A percentile compares a stretch with the other conserved stretches of the same genome.
phyloP scores from a whole-genome alignment of 2,888 invertebrate species.

The Bombyx huttoni region DNA sequence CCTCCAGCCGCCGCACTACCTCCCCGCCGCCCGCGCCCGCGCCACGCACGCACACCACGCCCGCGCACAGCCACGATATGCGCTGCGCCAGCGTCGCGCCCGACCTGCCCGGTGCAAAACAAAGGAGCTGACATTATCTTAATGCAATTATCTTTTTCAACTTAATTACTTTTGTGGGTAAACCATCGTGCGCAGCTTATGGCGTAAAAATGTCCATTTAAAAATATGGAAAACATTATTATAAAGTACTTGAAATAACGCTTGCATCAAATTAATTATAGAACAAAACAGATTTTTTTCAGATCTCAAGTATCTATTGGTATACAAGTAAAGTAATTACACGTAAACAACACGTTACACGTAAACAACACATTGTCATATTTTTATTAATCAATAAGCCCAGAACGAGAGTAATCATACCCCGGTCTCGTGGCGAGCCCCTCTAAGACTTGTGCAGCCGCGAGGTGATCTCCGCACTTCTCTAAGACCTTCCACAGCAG shows the following conservation, averaged over 20 bases:
- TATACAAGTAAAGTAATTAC: too few species aligned
- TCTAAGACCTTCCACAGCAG: conserved; percentile 97
- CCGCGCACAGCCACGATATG: conserved; percentile 91
- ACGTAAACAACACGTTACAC: too few species aligned
- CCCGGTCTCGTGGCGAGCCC: conserved; percentile 84
- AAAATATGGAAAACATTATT: too few species aligned
- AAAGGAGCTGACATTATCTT: not conserved
- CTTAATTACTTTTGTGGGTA: too few species aligned
- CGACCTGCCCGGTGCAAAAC: conserved; percentile 60
- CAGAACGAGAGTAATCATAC: conserved; percentile 32
- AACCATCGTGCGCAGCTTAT: too few species aligned
- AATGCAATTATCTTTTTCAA: too few species aligned
- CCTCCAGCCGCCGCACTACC: conserved; percentile 89
- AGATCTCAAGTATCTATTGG: too few species aligned
- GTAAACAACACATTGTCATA: too few species aligned
- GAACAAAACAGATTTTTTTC: not conserved
- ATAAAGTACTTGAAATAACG: too few species aligned
- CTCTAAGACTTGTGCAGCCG: conserved; percentile 92
- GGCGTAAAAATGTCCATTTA: too few species aligned
- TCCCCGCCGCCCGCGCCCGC: conserved; percentile 82
- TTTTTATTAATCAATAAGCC: too few species aligned
- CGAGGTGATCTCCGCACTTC: conserved; percentile 89
- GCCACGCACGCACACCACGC: conserved; percentile 95
- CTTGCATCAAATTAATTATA: not conserved
- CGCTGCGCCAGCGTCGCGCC: conserved; percentile 84